Percentiles rank a stretch among this genome's conserved stretches.
Conservation (phyloP, 2,888 invertebrate species). For the Agriopis leucophaearia region DNA sequence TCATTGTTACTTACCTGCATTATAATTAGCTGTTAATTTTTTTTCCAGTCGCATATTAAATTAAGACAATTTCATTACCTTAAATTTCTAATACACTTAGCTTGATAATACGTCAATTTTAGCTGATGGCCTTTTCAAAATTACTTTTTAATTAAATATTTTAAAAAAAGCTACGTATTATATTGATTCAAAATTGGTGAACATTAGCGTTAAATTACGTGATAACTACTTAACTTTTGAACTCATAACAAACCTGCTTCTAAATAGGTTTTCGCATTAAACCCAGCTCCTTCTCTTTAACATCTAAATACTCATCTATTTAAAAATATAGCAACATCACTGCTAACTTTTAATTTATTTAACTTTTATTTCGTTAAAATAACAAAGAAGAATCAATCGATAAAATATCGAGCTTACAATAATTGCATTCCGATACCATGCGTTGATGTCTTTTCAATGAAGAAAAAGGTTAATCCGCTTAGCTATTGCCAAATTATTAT, state of each 20-base stretch:
- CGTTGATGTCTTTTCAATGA: conserved; percentile 80
- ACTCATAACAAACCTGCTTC: conserved; percentile 19
- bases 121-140: neutral
- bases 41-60: conserved; percentile 33
- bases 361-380: neutral
- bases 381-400: conserved; percentile 12
- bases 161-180: neutral
- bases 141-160: neutral
- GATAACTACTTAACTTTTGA: conserved; percentile 19
- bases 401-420: conserved; percentile 1
- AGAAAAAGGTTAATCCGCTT: conserved; percentile 38
- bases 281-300: conserved; percentile 3
- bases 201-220: conserved; percentile 3
- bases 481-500: conserved; percentile 11
- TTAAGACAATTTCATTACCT: conserved; percentile 24
- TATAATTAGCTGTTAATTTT: conserved; percentile 46
- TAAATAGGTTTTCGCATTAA: conserved; percentile 29
- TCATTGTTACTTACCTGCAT: conserved; percentile 54
- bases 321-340: neutral
- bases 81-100: neutral
- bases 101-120: neutral
- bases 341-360: too few species aligned
- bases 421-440: conserved; percentile 50
- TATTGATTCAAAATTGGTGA: neutral
- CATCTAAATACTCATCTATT: neutral